Percentiles rank a stretch among this genome's conserved stretches.
phyloP scores from a whole-genome alignment of 2,113 vertebrate genomes.

The Brachyhypopomus occidentalis region DNA sequence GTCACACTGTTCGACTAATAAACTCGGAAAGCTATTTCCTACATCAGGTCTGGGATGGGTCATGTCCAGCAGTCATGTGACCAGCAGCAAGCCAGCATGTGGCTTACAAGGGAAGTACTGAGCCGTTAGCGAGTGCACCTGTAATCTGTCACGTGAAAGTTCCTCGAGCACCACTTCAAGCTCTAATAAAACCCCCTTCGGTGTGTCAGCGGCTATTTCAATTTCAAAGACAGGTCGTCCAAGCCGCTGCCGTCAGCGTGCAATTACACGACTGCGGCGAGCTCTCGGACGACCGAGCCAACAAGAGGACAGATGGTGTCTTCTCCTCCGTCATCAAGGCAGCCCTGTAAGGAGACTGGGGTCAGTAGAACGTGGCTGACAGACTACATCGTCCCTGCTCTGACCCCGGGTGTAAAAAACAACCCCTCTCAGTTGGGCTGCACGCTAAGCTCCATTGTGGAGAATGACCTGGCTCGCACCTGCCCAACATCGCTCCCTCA shows the following conservation, averaged over 20 bases:
- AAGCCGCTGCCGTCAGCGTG: conserved; percentile 10
- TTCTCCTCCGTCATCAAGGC: conserved; percentile 22
- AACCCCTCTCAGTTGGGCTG: conserved; percentile 16
- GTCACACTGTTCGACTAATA: too few species aligned
- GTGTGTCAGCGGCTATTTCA: conserved; percentile 15
- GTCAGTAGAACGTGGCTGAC: conserved; percentile 19
- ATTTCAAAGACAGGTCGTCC: conserved; percentile 7
- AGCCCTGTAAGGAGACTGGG: conserved; percentile 14
- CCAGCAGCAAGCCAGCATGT: not conserved
- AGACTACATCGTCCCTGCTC: conserved; percentile 11
- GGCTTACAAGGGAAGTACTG: not conserved
- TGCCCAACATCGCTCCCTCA: not conserved
- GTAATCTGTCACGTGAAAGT: not conserved
- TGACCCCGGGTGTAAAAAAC: conserved; percentile 42
- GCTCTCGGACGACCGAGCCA: conserved; percentile 25
- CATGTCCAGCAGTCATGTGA: not conserved
- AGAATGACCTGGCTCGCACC: conserved; percentile 4
- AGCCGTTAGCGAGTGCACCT: not conserved
- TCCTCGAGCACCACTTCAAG: conserved; percentile 14
- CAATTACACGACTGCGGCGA: conserved; percentile 30
- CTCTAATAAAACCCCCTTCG: conserved; percentile 9
- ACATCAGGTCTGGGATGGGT: not conserved
- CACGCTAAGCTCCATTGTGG: conserved; percentile 10
- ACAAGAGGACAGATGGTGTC: conserved; percentile 7
- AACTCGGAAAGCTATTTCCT: not conserved